Percentiles rank a stretch among this genome's conserved stretches.
These are phyloP conservation scores for Erebia palarica DNA, from an alignment of 2,888 invertebrate genomes.

Conservation along the genomic window DNA sequence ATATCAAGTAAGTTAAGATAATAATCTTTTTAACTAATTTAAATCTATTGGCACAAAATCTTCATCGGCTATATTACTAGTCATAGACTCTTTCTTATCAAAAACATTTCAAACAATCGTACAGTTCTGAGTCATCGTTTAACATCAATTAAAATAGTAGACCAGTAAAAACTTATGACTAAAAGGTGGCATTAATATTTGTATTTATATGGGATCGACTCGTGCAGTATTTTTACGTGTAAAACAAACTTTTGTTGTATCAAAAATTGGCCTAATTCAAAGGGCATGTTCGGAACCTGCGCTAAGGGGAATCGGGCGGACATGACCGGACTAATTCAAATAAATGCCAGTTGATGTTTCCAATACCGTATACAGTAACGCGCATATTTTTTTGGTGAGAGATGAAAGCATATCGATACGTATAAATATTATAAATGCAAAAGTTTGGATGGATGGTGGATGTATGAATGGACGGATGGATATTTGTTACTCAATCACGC, in stretches of 20 bases:
- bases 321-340: constrained; percentile 2
- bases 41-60: too few relatives aligned
- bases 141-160: too few relatives aligned
- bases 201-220: background rate
- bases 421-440: background rate
- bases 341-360: background rate
- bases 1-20: too few relatives aligned
- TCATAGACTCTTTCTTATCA: too few relatives aligned
- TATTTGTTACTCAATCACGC: too few relatives aligned
- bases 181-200: background rate
- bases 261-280: constrained; percentile 1
- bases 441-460: too few relatives aligned
- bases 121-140: too few relatives aligned
- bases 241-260: constrained; percentile 10
- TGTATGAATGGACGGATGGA: too few relatives aligned
- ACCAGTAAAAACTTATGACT: too few relatives aligned
- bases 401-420: background rate
- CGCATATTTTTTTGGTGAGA: background rate
- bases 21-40: too few relatives aligned
- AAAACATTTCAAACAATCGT: too few relatives aligned
- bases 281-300: background rate
- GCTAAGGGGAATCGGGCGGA: background rate
- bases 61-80: too few relatives aligned
- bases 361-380: background rate
- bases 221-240: background rate